Percentiles rank a stretch among this genome's conserved stretches.
Conservation (phyloP, 2,888 invertebrate species). For the Cosmorhoe ocellata region DNA sequence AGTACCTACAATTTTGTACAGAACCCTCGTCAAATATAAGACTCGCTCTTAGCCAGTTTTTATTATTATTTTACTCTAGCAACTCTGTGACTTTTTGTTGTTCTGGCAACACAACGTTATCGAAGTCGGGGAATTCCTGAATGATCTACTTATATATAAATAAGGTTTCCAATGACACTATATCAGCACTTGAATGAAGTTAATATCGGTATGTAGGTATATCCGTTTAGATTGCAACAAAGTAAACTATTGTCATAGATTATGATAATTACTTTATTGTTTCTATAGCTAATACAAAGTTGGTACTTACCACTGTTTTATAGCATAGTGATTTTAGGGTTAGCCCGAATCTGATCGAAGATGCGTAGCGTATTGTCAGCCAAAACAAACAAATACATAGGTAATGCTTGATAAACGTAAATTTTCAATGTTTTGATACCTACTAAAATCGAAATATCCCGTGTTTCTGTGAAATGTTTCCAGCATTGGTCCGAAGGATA, state of each 20-base stretch:
- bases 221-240: conserved; percentile 18
- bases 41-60: conserved; percentile 3
- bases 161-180: conserved; percentile 1
- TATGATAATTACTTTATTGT: too few relatives aligned
- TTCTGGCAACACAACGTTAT: conserved; percentile 1
- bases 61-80: background rate
- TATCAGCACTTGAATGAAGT: conserved; percentile 10
- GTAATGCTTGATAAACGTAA: too few relatives aligned
- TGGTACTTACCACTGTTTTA: too few relatives aligned
- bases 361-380: too few relatives aligned
- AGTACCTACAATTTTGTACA: background rate
- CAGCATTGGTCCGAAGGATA: conserved; percentile 64
- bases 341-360: too few relatives aligned
- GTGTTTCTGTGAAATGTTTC: too few relatives aligned
- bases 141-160: background rate
- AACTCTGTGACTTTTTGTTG: background rate
- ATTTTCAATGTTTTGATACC: too few relatives aligned
- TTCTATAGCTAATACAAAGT: background rate
- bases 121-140: conserved; percentile 2
- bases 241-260: conserved; percentile 10
- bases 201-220: background rate
- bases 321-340: too few relatives aligned
- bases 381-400: too few relatives aligned
- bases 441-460: too few relatives aligned
- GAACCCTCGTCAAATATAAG: background rate